Evolutionary conservation across 2,797 vertebrate species (phyloP), one percentile per base, ranked within the genome.

Genomic region (Pseudochaenichthys georgianus): DNA sequence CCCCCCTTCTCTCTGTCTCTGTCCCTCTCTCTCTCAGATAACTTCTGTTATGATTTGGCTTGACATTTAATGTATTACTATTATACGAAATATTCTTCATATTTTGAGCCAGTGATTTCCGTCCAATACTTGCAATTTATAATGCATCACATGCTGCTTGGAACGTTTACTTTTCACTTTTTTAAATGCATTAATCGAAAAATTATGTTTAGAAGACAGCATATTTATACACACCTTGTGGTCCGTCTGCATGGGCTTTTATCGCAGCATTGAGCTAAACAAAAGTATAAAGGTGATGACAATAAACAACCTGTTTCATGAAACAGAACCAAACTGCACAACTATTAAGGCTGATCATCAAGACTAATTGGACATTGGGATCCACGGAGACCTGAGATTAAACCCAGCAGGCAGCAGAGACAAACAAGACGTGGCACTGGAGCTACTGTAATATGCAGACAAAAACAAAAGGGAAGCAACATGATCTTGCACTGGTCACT

Each of bases 331-430:
- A 64, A 78, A 78, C 81, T 72, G 87, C 83, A 76, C 78, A 83
- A 88, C 67, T 85, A 88, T 90, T 87, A 89, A 34, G 42, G 69
- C 68, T 87, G 89, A 92, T 92, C 75, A 88, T 38, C 0, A 10
- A 59, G 78, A 87, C 81, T 80, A 73, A 81, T 88, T 84, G 87
- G 88, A 88, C 85, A 81, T 9, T 51, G 52, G 47, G 45, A 52
- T 89, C 81, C 67, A 54, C 17, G 0, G 65, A 72, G 73, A 79
- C 76, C 62, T 70, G 80, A 85, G 70, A 89, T 90, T 87, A 91
- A 84, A 80, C 84, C 62, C 87, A 87, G 85, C 78, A 59, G 87
- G 85, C 73, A 46, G 78, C 77, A 28, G 65, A 55, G 17, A 72
- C 77, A 86, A 87, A 87, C 77, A 88, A 50, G 66, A 77, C 13